A percentile compares a stretch with the other conserved stretches of the same genome.
Conservation (phyloP, 2,888 invertebrate species). For the Erebia epiphron region DNA sequence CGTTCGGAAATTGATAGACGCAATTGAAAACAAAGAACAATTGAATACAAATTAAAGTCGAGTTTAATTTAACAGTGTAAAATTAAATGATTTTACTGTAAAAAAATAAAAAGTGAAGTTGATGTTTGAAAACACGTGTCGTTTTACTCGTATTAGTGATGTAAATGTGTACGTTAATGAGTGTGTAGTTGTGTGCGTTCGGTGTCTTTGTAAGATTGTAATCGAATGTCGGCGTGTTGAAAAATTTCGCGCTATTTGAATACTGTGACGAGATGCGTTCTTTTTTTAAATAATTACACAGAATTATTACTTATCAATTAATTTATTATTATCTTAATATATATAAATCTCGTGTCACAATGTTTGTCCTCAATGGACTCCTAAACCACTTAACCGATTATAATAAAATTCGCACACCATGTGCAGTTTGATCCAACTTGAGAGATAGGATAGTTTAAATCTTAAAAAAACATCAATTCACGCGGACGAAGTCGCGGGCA, state of each 20-base stretch:
- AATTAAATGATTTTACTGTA: constrained; percentile 48
- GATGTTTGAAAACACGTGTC: constrained; percentile 61
- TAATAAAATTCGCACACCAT: too few species aligned
- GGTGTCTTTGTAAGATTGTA: constrained; percentile 59
- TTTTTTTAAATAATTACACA: constrained; percentile 21
- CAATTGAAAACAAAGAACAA: constrained; percentile 43
- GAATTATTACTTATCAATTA: neutral
- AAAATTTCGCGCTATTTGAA: constrained; percentile 37
- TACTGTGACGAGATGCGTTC: constrained; percentile 23
- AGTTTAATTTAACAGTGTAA: constrained; percentile 46
- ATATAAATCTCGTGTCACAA: too few species aligned
- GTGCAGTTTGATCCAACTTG: too few species aligned
- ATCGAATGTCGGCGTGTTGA: constrained; percentile 56
- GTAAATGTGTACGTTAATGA: constrained; percentile 80
- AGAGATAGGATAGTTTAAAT: too few species aligned
- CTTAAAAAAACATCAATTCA: too few species aligned
- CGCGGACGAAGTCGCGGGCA: too few species aligned
- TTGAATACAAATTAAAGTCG: constrained; percentile 29
- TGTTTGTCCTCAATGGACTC: too few species aligned
- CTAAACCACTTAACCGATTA: too few species aligned
- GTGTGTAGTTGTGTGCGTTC: constrained; percentile 65
- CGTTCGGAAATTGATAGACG: constrained; percentile 53
- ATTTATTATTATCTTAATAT: neutral
- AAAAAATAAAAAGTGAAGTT: constrained; percentile 51
- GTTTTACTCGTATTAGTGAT: constrained; percentile 71